A percentile compares a stretch with the other conserved stretches of the same genome.
phyloP scores from a whole-genome alignment of 2,797 vertebrate species.

The Enteromius trimaculatus region DNA sequence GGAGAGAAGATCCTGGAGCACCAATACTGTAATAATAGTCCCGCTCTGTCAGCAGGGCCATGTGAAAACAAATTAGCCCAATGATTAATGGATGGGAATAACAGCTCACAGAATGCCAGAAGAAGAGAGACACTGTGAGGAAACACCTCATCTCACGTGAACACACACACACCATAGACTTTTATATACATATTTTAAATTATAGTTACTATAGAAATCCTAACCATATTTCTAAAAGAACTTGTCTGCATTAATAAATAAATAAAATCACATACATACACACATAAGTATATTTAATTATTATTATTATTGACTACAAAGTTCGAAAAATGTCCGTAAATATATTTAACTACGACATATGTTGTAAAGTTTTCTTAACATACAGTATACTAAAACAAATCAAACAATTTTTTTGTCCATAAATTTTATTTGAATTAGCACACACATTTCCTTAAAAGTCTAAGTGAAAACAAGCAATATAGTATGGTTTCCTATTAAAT shows the following conservation, averaged over 20 bases:
- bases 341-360: neutral
- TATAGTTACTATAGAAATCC: neutral
- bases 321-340: neutral
- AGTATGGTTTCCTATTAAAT: neutral
- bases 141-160: slow-evolving; percentile 29
- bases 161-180: slow-evolving; percentile 18
- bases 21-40: slow-evolving; percentile 69
- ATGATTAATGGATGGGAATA: slow-evolving; percentile 78
- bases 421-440: neutral
- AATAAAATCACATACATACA: neutral
- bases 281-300: neutral
- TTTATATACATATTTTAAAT: neutral
- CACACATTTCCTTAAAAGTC: neutral
- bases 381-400: neutral
- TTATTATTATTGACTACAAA: neutral
- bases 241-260: too few species aligned
- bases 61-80: slow-evolving; percentile 79
- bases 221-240: neutral
- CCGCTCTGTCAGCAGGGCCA: slow-evolving; percentile 72
- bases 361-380: neutral
- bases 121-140: slow-evolving; percentile 65
- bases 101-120: slow-evolving; percentile 71
- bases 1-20: slow-evolving; percentile 43
- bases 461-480: neutral
- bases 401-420: neutral